A percentile compares a stretch with the other conserved stretches of the same genome.
Conservation (phyloP, 2,888 invertebrate genomes). For the Himalopsyche tibetana region DNA sequence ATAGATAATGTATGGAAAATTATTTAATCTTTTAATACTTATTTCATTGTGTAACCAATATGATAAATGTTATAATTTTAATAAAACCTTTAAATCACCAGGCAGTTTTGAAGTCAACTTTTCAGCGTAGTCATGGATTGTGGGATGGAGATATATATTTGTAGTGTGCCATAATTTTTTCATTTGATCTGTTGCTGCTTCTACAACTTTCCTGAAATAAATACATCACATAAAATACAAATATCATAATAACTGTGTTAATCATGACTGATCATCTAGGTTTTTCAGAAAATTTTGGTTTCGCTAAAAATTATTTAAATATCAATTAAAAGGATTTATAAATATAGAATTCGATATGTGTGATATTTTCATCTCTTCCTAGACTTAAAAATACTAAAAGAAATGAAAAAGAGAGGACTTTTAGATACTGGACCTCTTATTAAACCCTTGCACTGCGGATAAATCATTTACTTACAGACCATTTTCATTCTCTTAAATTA, state of each 20-base stretch:
- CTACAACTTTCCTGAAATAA: slow-evolving; percentile 85
- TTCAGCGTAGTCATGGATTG: slow-evolving; percentile 93
- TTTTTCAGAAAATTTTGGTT: no score
- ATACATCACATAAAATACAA: slow-evolving; percentile 44
- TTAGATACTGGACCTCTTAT: no score
- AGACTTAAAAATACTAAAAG: neutral
- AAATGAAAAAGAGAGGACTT: no score
- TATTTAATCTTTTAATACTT: no score
- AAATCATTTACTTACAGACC: no score
- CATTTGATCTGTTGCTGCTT: slow-evolving; percentile 87
- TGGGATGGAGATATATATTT: slow-evolving; percentile 92
- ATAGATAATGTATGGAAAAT: no score
- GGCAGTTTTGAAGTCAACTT: slow-evolving; percentile 89
- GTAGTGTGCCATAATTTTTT: slow-evolving; percentile 94
- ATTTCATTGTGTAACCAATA: no score
- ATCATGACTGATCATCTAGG: no score
- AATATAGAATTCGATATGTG: slow-evolving; percentile 81
- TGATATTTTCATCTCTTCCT: neutral
- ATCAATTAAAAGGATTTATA: slow-evolving; percentile 79
- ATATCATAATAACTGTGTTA: neutral
- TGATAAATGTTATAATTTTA: slow-evolving; percentile 8
- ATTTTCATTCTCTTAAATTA: no score
- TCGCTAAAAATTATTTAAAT: no score
- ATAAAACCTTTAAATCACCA: slow-evolving; percentile 85
- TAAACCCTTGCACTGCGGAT: no score